Base-by-base conservation (phyloP, 2,113 vertebrate genomes). In the Pyxicephalus adspersus region DNA sequence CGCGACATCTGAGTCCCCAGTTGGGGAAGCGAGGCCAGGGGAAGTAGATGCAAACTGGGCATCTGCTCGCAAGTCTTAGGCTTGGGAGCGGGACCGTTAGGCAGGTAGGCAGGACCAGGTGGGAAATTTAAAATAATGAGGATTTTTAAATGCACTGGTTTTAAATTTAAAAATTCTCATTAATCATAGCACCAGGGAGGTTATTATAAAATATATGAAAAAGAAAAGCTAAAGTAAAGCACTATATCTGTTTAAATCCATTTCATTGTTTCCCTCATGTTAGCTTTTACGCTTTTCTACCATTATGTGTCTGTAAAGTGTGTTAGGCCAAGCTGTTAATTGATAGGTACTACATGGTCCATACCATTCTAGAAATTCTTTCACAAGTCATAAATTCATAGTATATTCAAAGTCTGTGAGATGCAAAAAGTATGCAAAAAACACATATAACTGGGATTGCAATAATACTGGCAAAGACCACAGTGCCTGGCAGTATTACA, bases 351-450 rank as follows among this genome's bases (percentile, higher is more conserved):
- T 28, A 72, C 25, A 55, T 72, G 68, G 55, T 72, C 51, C 51
- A 25, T 72, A 72, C 68, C 25, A 73, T 31, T 73, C 17, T 73
- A 73, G 26, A 73, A 73, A 55, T 26, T 73, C 70, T 29, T 73
- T 73, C 51, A 55, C 68, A 72, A 55, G 25, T 72, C 51, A 57
- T 58, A 57, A 58, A 73, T 73, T 73, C 28, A 57, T 29, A 57
- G 26, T 58, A 58, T 58, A 45, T 45, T 45, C 38, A 45, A 68
- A 68, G 9, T 45, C 50, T 68, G 22, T 68, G 29, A 22, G 38
- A 34, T 68, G 66, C 66, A 68, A 68, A 68, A 50, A 50, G 51
- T 51, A 72, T 55, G 52, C 58, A 55, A 57, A 71, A 20, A 73
- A 54, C 52, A 58, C 70, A 57, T 28, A 57, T 55, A 19, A 57